Evolutionary conservation across 2,113 vertebrate genomes (phyloP), one percentile per base, ranked within the genome.

Genomic region (Alethe diademata): DNA sequence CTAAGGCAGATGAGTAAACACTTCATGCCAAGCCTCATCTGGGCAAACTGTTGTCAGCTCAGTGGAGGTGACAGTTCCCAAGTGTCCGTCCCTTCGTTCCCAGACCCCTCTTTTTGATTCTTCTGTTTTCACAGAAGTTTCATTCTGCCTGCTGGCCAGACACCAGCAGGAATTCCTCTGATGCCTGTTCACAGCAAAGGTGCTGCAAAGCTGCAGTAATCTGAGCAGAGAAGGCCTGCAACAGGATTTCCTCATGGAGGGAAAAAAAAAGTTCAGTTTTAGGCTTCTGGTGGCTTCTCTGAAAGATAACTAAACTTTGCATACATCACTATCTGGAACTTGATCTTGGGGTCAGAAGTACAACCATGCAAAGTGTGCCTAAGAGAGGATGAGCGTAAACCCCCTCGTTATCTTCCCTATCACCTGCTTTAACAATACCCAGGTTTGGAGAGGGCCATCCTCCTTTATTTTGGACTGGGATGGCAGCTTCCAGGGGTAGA

Each of bases 321-420:
- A 38, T 83, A 24, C 45, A 64, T 72, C 8, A 0, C 60, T 94
- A 91, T 94, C 96, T 94, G 65, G 53, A 89, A 78, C 62, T 89
- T 94, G 88, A 97, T 97, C 94, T 89, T 73, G 80, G 50, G 92
- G 96, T 96, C 95, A 97, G 95, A 91, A 96, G 95, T 93, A 93
- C 94, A 92, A 74, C 56, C 42, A 22, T 19, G n/a, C 71, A 43
- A 90, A 85, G 42, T 43, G 78, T 79, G 62, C 45, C 26, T 15
- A 20, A 54, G 43, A 0, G 4, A 61, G 86, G 92, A 92, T 26
- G 62, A 74, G 24, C 0, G 1, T 69, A 78, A 86, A 16, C 25
- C 86, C 69, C 58, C 69, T 69, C 0, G 0, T 74, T 86, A 67
- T 82, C 87, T 90, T 71, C 61, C 43, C 35, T 66, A 47, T 92